Evolutionary conservation across 2,113 vertebrate genomes (phyloP).

Genomic region (Stigmatopora argus): DNA sequence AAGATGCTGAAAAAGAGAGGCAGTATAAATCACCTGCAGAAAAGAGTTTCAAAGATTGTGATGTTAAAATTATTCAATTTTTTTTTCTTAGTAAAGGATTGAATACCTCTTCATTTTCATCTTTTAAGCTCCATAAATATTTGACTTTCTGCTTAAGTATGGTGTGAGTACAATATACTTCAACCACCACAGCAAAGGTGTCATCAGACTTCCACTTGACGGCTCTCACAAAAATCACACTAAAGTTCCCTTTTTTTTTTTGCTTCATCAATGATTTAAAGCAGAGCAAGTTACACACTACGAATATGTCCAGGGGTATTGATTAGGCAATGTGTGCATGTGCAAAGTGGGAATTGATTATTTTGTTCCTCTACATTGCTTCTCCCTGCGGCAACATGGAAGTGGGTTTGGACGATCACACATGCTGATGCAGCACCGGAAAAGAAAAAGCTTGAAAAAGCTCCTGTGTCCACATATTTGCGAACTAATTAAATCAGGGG

Average conservation of each 20-base stretch:
- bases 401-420: slow-evolving; percentile 36
- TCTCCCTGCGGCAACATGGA: slow-evolving; percentile 33
- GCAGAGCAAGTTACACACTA: slow-evolving; percentile 24
- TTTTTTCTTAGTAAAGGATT: background rate
- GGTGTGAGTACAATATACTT: background rate
- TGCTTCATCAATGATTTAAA: slow-evolving; percentile 21
- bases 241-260: background rate
- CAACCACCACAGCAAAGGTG: background rate
- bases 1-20: too few species aligned
- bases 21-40: too few species aligned
- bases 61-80: too few species aligned
- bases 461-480: background rate
- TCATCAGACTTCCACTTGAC: background rate
- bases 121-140: background rate
- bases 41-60: background rate
- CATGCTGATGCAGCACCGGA: slow-evolving; percentile 17
- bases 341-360: slow-evolving; percentile 35
- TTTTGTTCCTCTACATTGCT: slow-evolving; percentile 40
- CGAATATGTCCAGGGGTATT: slow-evolving; percentile 30
- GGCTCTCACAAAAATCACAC: background rate
- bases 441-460: slow-evolving; percentile 1
- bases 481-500: background rate
- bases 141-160: background rate
- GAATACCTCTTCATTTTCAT: background rate
- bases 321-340: slow-evolving; percentile 37